Evolutionary conservation across 2,113 vertebrate genomes (phyloP), one percentile per base, ranked within the genome.

Genomic region (Zosterops japonicus): DNA sequence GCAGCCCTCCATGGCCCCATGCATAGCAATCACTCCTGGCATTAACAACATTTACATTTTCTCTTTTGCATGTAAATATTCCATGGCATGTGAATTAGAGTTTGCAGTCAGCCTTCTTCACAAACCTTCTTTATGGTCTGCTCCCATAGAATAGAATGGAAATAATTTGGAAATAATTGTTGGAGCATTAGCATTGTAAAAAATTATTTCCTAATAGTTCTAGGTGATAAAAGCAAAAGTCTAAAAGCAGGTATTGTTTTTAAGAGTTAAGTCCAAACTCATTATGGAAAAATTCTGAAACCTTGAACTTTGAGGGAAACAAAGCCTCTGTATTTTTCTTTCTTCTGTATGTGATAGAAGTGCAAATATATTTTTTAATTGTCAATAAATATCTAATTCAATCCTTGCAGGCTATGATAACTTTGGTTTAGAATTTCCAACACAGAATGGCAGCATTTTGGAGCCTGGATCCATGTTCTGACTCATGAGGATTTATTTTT

Each of bases 31-130:
- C 64, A 68, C 8, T 95, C 95, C 97, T 93, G 90, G 74, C 67
- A 33, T 79, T 90, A 80, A 87, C 27, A 90, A 21, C 24, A n/a
- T 78, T 87, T 90, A 59, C 47, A 72, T 92, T 86, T 89, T 94
- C 64, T 77, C 35, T 83, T 89, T 82, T 83, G 31, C 31, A 57
- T 60, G 35, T 81, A 90, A 95, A 96, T 74, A 65, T 94, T 74
- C 83, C 64, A 83, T 52, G 67, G 61, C 83, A 90, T 94, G 74
- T 87, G 90, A 96, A 87, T 93, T 85, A 76, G 31, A 64, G 36
- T 92, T 97, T 85, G 33, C 31, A 71, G 39, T 71, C 65, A 95
- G 50, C n/a, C 33, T 35, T 94, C 77, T 81, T 47, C 28, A 46
- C 47, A 87, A 92, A 89, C 7, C 24, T 84, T 59, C 25, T 42